Evolutionary conservation across 2,113 vertebrate species (phyloP), one percentile per base, ranked within the genome.

Genomic region (Theristicus caerulescens): DNA sequence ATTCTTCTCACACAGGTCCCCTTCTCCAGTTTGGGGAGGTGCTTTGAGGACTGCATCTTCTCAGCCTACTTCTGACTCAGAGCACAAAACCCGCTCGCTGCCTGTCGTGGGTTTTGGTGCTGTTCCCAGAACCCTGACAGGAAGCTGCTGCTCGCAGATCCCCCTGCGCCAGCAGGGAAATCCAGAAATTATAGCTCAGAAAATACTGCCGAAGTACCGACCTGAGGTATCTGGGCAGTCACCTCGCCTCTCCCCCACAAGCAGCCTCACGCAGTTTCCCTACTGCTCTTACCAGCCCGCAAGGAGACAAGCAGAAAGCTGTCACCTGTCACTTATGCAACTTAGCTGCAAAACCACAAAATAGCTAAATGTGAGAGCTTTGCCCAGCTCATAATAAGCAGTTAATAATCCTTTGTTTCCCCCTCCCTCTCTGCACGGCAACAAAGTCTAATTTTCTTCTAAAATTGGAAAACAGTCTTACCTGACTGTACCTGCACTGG

Each of bases 31-130:
- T n/a, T 22, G 9, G 71, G 64, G 65, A 34, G 32, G 27, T 13
- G 76, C 79, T 86, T 86, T 49, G 66, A 73, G 74, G 80, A 71
- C 88, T 73, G 91, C 93, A 80, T 97, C 93, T 82, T 85, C 86
- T 84, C 92, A 91, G 90, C 74, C 67, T 79, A 54, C 82, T 90
- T 94, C 95, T 93, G 86, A 96, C 89, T 96, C 93, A 74, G 46
- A 95, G 84, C 66, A 76, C 40, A 95, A 93, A 96, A 93, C 46
- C 89, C 65, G 72, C 82, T 92, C 0, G 0, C 90, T 93, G 86
- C 78, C 83, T 94, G 77, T 40, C 3, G 0, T 44, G 83, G 38
- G 54, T 81, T 94, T 96, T 93, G 93, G 86, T 95, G 92, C 88
- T 72, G 46, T 91, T 90, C 95, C 92, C 94, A 95, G 91, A 97